These are phyloP conservation scores for Lepidocyrtinus sp. DNA, from an alignment of 2,888 invertebrate species.

Conservation along the genomic window DNA sequence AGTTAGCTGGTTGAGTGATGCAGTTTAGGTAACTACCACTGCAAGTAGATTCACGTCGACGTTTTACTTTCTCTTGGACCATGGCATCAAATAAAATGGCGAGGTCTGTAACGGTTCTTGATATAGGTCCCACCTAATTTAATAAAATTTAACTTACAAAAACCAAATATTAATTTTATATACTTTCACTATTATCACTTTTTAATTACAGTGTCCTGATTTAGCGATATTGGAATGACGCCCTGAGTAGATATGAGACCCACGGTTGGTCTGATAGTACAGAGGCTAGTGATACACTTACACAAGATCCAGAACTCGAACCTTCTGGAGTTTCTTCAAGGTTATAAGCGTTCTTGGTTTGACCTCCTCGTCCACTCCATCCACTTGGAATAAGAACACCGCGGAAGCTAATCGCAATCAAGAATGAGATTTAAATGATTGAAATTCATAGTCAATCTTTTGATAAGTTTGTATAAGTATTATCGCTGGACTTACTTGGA, in stretches of 20 bases:
- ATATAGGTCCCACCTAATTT: slow-evolving; percentile 58
- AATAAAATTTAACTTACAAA: background rate
- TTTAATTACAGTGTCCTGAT: slow-evolving; percentile 63
- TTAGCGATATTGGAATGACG: slow-evolving; percentile 50
- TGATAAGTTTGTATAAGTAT: too few relatives aligned
- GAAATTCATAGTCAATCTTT: too few relatives aligned
- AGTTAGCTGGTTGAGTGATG: background rate
- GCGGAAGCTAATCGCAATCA: too few relatives aligned
- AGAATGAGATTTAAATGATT: too few relatives aligned
- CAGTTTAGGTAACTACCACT: slow-evolving; percentile 31
- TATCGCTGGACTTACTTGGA: too few relatives aligned
- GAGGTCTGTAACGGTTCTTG: slow-evolving; percentile 45
- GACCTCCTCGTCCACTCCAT: slow-evolving; percentile 60
- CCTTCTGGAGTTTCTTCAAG: slow-evolving; percentile 42
- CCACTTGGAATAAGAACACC: slow-evolving; percentile 48
- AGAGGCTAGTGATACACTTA: slow-evolving; percentile 50
- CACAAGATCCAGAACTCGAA: slow-evolving; percentile 53
- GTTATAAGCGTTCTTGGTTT: slow-evolving; percentile 48
- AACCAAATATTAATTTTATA: background rate
- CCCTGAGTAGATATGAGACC: slow-evolving; percentile 46
- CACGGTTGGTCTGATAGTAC: slow-evolving; percentile 50
- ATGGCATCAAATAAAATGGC: slow-evolving; percentile 39
- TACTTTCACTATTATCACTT: background rate
- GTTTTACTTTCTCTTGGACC: background rate
- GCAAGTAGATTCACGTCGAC: background rate